A percentile compares a stretch with the other conserved stretches of the same genome.
Evolutionary conservation across 2,113 vertebrate species (phyloP).

Genomic region (Lagenorhynchus albirostris): DNA sequence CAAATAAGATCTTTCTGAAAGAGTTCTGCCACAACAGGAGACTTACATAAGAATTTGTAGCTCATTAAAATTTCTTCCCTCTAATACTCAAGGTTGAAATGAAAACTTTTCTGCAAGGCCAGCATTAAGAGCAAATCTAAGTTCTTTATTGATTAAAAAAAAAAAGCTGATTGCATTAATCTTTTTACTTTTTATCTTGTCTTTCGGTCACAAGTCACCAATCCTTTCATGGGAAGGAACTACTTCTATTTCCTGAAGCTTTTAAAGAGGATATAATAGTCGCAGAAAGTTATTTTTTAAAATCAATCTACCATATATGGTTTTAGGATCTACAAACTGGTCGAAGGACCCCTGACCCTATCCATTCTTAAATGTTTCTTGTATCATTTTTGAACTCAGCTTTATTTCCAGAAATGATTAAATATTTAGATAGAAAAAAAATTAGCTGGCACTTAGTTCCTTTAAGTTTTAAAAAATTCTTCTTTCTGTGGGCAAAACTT

Average conservation of each 20-base stretch:
- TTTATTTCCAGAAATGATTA: conserved; percentile 49
- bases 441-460: neutral
- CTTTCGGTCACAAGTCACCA: conserved; percentile 13
- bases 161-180: conserved; percentile 47
- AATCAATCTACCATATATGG: neutral
- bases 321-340: conserved; percentile 10
- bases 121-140: conserved; percentile 22
- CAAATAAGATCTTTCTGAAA: neutral
- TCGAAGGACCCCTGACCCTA: neutral
- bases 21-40: neutral
- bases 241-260: conserved; percentile 12
- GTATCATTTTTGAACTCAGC: neutral
- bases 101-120: conserved; percentile 25
- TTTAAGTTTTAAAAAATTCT: neutral
- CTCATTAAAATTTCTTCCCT: conserved; percentile 28
- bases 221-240: neutral
- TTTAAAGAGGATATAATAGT: conserved; percentile 38
- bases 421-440: conserved; percentile 12
- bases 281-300: conserved; percentile 16
- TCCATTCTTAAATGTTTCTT: neutral
- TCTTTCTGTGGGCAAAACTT: neutral
- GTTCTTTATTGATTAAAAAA: neutral
- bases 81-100: conserved; percentile 27
- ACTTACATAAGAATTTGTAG: neutral
- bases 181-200: conserved; percentile 52